Conservation (phyloP, 2,113 vertebrate species). For the Eublepharis macularius region DNA sequence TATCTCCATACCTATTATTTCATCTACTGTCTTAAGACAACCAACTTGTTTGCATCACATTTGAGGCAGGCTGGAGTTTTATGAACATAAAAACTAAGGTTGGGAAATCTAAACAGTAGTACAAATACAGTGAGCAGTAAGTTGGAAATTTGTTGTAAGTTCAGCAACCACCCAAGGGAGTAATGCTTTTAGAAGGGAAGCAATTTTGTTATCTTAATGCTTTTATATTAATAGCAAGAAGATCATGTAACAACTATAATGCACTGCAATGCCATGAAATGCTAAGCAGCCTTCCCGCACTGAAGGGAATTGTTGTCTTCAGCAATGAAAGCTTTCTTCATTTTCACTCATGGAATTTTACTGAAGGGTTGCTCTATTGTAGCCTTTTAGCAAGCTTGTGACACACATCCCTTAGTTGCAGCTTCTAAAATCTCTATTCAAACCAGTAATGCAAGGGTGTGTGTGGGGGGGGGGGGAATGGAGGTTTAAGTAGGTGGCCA, state of each 20-base stretch:
- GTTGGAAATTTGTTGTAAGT: background rate
- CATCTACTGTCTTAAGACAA: background rate
- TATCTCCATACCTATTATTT: background rate
- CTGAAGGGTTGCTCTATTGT: background rate
- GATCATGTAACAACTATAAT: background rate
- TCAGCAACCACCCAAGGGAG: background rate
- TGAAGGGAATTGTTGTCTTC: background rate
- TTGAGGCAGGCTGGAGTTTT: background rate
- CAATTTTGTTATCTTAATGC: background rate
- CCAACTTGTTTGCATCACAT: background rate
- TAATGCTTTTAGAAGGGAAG: background rate
- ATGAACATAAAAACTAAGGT: background rate
- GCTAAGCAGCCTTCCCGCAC: background rate
- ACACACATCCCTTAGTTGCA: background rate
- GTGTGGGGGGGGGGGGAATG: too few relatives aligned
- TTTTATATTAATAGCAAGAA: background rate
- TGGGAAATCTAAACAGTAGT: background rate
- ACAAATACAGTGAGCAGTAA: background rate
- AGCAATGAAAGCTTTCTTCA: background rate
- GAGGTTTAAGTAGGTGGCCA: too few relatives aligned
- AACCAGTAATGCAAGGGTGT: background rate
- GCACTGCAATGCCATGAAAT: background rate
- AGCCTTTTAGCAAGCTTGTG: background rate
- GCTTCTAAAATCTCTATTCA: background rate
- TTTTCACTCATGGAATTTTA: background rate